Evolutionary conservation across 2,797 vertebrate genomes (phyloP).

Genomic region (Varecia variegata): DNA sequence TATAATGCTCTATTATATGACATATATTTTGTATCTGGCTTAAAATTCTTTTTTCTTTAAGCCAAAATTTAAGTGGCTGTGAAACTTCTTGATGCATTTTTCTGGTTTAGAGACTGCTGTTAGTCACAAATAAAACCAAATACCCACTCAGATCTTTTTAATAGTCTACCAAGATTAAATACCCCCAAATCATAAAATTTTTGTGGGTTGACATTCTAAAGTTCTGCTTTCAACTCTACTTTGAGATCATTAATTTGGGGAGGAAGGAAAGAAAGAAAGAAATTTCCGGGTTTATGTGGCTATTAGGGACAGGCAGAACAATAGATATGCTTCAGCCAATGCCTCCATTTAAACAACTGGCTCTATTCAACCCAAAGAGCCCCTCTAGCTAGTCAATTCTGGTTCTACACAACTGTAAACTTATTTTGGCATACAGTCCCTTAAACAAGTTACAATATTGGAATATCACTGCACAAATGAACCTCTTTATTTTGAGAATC

Average conservation of each 20-base stretch:
- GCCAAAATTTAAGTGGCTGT: conserved; percentile 12
- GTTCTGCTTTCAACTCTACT: conserved; percentile 43
- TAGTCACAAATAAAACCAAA: conserved; percentile 46
- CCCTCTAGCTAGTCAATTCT: not conserved
- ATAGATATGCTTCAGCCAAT: not conserved
- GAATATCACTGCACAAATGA: not conserved
- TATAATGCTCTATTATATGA: not conserved
- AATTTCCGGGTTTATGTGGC: not conserved
- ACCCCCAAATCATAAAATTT: conserved; percentile 44
- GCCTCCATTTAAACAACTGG: not conserved
- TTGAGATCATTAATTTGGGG: conserved; percentile 28
- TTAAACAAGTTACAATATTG: not conserved
- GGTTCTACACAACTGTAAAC: not conserved
- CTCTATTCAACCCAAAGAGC: not conserved
- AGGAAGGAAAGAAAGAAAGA: conserved; percentile 9
- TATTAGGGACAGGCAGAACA: not conserved
- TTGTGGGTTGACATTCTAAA: conserved; percentile 57
- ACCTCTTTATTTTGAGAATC: not conserved
- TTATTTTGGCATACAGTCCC: not conserved
- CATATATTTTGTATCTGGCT: not conserved
- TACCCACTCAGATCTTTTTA: conserved; percentile 46
- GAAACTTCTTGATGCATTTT: conserved; percentile 26
- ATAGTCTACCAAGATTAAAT: conserved; percentile 42
- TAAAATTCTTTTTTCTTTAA: not conserved
- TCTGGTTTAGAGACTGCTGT: not conserved